Percentiles rank a stretch among this genome's conserved stretches.
These are phyloP conservation scores for Fulmarus glacialis DNA, from an alignment of 2,113 vertebrate genomes.

Conservation along the genomic window DNA sequence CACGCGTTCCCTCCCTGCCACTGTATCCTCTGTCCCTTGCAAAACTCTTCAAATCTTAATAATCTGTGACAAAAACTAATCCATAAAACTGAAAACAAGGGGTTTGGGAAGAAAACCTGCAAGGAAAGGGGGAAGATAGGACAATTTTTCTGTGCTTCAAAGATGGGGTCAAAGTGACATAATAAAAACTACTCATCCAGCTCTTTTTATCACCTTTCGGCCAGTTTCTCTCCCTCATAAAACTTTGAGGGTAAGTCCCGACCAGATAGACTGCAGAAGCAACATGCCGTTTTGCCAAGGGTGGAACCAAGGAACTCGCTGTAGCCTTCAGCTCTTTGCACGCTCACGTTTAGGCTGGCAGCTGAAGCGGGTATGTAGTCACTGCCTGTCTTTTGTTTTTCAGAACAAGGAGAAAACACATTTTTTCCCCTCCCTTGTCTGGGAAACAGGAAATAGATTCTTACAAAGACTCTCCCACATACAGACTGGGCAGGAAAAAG, in stretches of 20 bases:
- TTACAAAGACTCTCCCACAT: conserved; percentile 44
- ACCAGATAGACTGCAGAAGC: accelerated
- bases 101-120: background rate
- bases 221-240: background rate
- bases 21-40: background rate
- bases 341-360: background rate
- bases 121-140: background rate
- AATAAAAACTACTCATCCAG: background rate
- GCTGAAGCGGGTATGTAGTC: background rate
- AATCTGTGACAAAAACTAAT: background rate
- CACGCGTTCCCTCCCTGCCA: accelerated
- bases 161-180: background rate
- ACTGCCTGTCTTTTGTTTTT: conserved; percentile 44
- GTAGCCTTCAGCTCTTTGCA: background rate
- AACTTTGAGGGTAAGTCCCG: background rate
- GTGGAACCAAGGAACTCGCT: accelerated
- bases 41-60: background rate
- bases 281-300: background rate
- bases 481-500: conserved; percentile 53
- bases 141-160: background rate
- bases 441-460: conserved; percentile 65
- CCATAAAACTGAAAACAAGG: background rate
- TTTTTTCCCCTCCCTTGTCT: conserved; percentile 52
- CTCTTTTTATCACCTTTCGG: background rate
- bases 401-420: conserved; percentile 47